Evolutionary conservation across 1,140 invertebrate genomes (phyloP).

Genomic region (Drosophila kurseongensis): DNA sequence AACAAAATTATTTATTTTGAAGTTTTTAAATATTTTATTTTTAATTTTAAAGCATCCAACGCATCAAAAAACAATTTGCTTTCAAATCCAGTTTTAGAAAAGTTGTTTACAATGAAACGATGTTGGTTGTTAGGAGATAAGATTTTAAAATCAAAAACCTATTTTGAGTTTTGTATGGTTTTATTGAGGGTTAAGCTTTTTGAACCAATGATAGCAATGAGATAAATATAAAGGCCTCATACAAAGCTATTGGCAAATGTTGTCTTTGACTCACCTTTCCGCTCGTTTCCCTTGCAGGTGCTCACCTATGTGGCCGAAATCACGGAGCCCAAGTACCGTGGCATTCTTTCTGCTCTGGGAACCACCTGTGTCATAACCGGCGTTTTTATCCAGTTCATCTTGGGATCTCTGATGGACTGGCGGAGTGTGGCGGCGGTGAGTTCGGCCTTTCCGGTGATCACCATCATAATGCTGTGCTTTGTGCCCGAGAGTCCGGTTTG

Average conservation of each 20-base stretch:
- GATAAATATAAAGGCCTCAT: background rate
- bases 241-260: background rate
- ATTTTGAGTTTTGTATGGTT: too few species aligned
- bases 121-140: too few species aligned
- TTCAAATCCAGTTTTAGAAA: too few species aligned
- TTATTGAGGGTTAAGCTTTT: background rate
- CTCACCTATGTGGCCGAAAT: constrained; percentile 93
- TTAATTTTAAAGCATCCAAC: too few species aligned
- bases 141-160: too few species aligned
- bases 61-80: too few species aligned
- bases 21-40: too few species aligned
- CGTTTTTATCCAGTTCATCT: constrained; percentile 88
- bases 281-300: constrained; percentile 85
- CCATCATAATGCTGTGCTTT: constrained; percentile 88
- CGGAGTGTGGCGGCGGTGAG: constrained; percentile 89
- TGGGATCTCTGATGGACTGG: constrained; percentile 90
- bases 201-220: background rate
- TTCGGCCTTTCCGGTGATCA: constrained; percentile 88
- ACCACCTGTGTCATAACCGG: constrained; percentile 90
- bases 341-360: constrained; percentile 90
- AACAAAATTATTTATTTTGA: too few species aligned
- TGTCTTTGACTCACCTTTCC: constrained; percentile 1
- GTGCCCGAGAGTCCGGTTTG: constrained; percentile 92
- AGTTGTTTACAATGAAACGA: too few species aligned
- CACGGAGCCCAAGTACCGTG: constrained; percentile 90